Conservation (phyloP, 2,888 invertebrate genomes). For the Leptopterna dolabrata region DNA sequence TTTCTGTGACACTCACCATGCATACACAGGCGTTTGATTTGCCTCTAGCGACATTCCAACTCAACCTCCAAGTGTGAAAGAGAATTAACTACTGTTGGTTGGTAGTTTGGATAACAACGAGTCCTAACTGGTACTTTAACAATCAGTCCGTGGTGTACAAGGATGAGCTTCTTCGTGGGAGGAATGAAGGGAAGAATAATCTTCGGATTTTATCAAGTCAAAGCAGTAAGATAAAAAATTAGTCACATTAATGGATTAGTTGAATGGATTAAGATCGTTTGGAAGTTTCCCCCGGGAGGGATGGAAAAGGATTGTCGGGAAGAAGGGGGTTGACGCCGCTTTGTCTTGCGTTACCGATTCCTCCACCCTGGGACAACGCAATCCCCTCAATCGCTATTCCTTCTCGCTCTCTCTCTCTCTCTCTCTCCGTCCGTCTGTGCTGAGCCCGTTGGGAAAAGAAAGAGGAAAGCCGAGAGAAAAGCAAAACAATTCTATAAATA, state of each 20-base stretch:
- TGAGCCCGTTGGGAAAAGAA: not conserved
- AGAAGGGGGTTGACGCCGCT: not conserved
- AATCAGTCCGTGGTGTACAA: no score
- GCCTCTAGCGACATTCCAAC: no score
- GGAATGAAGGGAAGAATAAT: not conserved
- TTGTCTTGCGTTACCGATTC: not conserved
- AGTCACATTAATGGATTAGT: not conserved
- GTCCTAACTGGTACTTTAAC: no score
- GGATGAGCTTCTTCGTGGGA: not conserved
- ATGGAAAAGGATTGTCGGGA: not conserved
- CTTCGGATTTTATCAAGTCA: not conserved
- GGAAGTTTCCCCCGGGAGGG: not conserved
- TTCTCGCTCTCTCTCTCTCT: not conserved
- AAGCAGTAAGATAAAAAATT: not conserved
- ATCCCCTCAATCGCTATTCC: not conserved
- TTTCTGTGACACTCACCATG: no score
- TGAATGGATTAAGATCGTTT: not conserved
- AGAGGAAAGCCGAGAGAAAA: not conserved
- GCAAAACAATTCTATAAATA: conserved; percentile 3
- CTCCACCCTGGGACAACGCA: not conserved
- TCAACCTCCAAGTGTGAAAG: no score
- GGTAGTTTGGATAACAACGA: no score
- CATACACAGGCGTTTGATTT: no score
- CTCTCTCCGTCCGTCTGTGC: not conserved
- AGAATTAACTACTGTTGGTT: no score